Evolutionary conservation across 2,113 vertebrate genomes (phyloP).

Genomic region (Cygnus buccinator): DNA sequence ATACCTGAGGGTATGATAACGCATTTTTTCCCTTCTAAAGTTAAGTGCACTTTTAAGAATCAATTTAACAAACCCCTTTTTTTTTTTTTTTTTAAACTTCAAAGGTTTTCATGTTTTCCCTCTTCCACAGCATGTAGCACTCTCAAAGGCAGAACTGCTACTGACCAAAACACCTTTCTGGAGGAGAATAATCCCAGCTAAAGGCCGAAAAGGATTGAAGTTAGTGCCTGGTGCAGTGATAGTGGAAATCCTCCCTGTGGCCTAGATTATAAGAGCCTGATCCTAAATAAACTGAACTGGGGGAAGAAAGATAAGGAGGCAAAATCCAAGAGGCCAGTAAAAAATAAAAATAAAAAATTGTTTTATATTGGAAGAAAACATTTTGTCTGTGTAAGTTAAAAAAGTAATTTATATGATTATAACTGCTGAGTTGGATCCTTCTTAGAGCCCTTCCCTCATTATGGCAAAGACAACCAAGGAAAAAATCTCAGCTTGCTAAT

Average conservation of each 20-base stretch:
- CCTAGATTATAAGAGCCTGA: background rate
- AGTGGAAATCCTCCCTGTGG: background rate
- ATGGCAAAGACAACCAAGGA: constrained; percentile 82
- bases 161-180: background rate
- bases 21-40: background rate
- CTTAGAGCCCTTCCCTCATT: constrained; percentile 80
- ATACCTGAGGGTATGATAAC: background rate
- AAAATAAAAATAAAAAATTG: background rate
- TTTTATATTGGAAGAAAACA: background rate
- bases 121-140: background rate
- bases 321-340: background rate
- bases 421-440: constrained; percentile 68
- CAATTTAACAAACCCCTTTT: background rate
- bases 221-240: background rate
- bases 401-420: background rate
- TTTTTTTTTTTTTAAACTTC: background rate
- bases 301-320: background rate
- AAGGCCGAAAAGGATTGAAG: background rate
- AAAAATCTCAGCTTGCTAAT: constrained; percentile 77
- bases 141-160: background rate
- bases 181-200: background rate
- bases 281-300: background rate
- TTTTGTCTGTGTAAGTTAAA: background rate
- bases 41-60: background rate
- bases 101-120: background rate